phyloP scores from a whole-genome alignment of 2,888 invertebrate species.

The Drosophila acutilabella region DNA sequence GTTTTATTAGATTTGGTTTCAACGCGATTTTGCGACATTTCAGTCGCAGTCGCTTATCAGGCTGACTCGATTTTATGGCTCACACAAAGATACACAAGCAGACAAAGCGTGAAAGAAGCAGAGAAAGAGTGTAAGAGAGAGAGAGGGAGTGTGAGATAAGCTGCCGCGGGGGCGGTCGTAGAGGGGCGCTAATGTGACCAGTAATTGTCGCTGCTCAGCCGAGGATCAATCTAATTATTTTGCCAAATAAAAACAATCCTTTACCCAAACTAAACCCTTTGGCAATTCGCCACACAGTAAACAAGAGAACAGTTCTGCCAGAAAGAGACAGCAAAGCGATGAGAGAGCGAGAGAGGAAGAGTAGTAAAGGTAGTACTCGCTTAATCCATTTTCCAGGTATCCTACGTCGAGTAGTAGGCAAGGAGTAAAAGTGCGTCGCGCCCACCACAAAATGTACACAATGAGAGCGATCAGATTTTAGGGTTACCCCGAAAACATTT shows the following conservation, averaged over 20 bases:
- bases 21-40: slow-evolving; percentile 76
- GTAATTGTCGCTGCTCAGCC: slow-evolving; percentile 58
- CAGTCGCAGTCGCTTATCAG: slow-evolving; percentile 57
- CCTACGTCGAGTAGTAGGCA: slow-evolving; percentile 22
- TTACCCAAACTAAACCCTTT: slow-evolving; percentile 47
- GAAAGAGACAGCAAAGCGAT: neutral
- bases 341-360: neutral
- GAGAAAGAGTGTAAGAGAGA: neutral
- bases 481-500: slow-evolving; percentile 54
- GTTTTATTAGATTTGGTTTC: slow-evolving; percentile 57
- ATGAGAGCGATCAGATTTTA: slow-evolving; percentile 61
- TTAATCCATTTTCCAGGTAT: slow-evolving; percentile 72
- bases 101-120: neutral
- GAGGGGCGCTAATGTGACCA: slow-evolving; percentile 75
- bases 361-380: neutral
- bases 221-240: slow-evolving; percentile 84
- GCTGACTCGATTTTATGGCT: slow-evolving; percentile 59
- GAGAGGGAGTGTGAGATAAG: slow-evolving; percentile 4
- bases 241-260: slow-evolving; percentile 79
- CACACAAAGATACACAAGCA: slow-evolving; percentile 18
- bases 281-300: slow-evolving; percentile 58
- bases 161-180: slow-evolving; percentile 41
- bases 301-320: slow-evolving; percentile 5
- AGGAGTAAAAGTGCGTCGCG: slow-evolving; percentile 78
- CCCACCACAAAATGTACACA: slow-evolving; percentile 74